Base-by-base conservation (phyloP, 2,113 vertebrate genomes). In the Girardinichthys multiradiatus region DNA sequence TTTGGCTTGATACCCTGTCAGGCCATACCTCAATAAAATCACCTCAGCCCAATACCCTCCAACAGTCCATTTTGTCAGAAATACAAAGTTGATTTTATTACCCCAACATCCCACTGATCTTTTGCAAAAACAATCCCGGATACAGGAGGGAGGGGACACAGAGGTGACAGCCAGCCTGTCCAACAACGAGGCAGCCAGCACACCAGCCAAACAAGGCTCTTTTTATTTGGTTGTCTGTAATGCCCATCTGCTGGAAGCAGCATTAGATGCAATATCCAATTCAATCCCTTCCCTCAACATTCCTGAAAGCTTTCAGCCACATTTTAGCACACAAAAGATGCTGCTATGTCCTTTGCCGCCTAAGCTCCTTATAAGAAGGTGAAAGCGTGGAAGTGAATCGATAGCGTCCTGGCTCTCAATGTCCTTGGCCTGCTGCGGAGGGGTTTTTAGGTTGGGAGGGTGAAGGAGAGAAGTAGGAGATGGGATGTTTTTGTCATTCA, bases 351-450 rank as follows among this genome's bases (percentile, higher is more conserved):
- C 95, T 97, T 97, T 97, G 96, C 97, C 94, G 94, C 92, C 92
- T 79, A 79, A 95, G 95, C 94, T 94, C 95, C 96, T 97, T 97
- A 98, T 97, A 96, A 97, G 95, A 97, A 96, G 93, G 95, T 93
- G 90, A 88, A 88, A 88, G 82, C 86, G 87, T 87, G 88, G 90
- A 92, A 87, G 89, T 91, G 92, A 97, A 98, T 98, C 97, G 90
- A 99, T 98, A 97, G 95, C 95, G 96, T 97, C 96, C 94, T 93
- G 95, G 95, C 95, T 96, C 96, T 98, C 96, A 96, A 95, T 96
- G 96, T 96, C 95, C 95, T 89, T 85, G 94, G 94, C 94, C 95
- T 89, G 83, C 88, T 83, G 85, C 94, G 91, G 95, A 95, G 95
- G 95, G 94, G 89, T 85, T 92, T 91, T 90, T 86, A 84, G 78